Conservation (phyloP, 1,140 invertebrate species). For the Sycobia sp. region DNA sequence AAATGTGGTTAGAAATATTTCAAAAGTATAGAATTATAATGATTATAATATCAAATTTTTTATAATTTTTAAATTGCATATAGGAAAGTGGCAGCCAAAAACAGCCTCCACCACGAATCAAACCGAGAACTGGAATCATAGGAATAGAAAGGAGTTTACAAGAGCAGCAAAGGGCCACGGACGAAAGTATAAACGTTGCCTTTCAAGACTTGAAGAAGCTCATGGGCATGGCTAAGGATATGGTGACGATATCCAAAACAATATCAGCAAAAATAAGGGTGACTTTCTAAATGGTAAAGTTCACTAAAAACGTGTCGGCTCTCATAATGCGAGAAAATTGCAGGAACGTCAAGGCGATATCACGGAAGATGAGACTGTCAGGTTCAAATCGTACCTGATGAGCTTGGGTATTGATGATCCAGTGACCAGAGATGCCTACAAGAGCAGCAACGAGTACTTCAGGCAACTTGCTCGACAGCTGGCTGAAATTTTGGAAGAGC, state of each 20-base stretch:
- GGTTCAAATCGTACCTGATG: constrained; percentile 94
- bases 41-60: not conserved
- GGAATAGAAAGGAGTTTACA: constrained; percentile 93
- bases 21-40: not conserved
- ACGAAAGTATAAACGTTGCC: constrained; percentile 88
- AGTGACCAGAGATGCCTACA: constrained; percentile 89
- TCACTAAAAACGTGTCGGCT: constrained; percentile 39
- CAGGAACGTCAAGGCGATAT: constrained; percentile 94
- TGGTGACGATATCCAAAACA: constrained; percentile 90
- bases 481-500: constrained; percentile 78
- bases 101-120: constrained; percentile 63
- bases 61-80: not conserved
- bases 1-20: constrained; percentile 37
- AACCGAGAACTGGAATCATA: constrained; percentile 86
- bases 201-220: constrained; percentile 95
- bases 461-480: constrained; percentile 87
- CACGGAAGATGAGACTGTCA: constrained; percentile 95
- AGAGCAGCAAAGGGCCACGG: constrained; percentile 87
- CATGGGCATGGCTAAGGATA: constrained; percentile 96
- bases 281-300: constrained; percentile 48
- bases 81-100: constrained; percentile 30
- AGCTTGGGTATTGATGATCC: constrained; percentile 97
- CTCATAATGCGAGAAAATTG: constrained; percentile 55
- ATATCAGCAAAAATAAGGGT: constrained; percentile 93
- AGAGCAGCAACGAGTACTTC: constrained; percentile 86